Base-by-base conservation (phyloP, 2,797 vertebrate genomes). In the Valencia hispanica region DNA sequence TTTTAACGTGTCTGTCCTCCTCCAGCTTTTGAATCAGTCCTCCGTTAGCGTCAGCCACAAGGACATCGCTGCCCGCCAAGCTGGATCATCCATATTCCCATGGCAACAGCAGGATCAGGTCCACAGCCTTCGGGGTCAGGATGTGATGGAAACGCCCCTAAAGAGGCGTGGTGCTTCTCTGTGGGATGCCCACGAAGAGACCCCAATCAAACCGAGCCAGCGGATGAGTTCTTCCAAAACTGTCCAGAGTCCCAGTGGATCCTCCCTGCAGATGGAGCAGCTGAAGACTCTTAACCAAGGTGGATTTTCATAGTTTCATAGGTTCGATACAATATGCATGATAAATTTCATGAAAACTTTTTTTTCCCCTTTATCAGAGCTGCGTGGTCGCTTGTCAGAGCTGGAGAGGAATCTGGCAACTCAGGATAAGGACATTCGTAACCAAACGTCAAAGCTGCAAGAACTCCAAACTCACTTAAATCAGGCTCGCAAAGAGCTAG, bases 21-120 rank as follows among this genome's bases (percentile, higher is more conserved):
- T 79, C 22, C 80, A 98, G 97, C 85, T 95, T 89, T 79, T 91
- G 45, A 96, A 90, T 91, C 95, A 95, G 75, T 88, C 94, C 25
- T 59, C 94, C n/a, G 88, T 93, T 87, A 96, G 89, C 84, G 89
- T 95, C 79, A 97, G 91, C 83, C 96, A 97, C 86, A 97, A 96
- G 43, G 96, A 98, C 82, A 97, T 98, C 45, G 97, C 96, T 59
- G 96, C 96, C 34, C 94, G 96, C 1, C 96, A 98, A 84, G 79
- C 96, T 48, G 97, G 96, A 11, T 99, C 97, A 0, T 97, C 97
- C 0, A 96, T 99, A 78, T 98, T 99, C 88, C 96, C 96, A 14
- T 98, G 97, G 97, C 97, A 98, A 86, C 94, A 96, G 85, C 94
- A 96, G 83, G 95, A 97, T 68, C 92, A 95, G 74, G 92, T 90